These are phyloP conservation scores for Porphyrio hochstetteri DNA, from an alignment of 2,113 vertebrate genomes.

Conservation along the genomic window DNA sequence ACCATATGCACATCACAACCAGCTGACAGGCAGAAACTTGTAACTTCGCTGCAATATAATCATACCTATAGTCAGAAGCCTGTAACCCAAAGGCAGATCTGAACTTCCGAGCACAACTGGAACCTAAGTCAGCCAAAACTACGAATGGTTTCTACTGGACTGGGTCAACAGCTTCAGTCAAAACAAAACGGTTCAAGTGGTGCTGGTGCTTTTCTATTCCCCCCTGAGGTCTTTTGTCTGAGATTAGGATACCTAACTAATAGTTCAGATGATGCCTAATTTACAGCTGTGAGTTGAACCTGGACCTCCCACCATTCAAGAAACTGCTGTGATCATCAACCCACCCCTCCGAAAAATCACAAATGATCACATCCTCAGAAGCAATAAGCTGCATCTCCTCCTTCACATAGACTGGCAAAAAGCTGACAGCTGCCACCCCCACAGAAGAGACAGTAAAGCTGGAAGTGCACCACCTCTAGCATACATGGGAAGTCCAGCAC, in stretches of 20 bases:
- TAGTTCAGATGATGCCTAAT: background rate
- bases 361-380: fast-evolving
- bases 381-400: background rate
- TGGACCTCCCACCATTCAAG: background rate
- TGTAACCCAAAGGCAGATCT: background rate
- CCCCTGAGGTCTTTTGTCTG: background rate
- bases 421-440: background rate
- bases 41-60: background rate
- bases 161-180: background rate
- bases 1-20: background rate
- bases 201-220: background rate
- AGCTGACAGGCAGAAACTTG: background rate
- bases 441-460: background rate
- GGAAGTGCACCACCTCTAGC: background rate
- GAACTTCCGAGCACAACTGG: background rate
- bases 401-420: background rate
- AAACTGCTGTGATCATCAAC: background rate
- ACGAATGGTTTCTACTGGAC: background rate
- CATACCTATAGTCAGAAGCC: background rate
- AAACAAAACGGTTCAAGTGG: background rate
- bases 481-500: background rate
- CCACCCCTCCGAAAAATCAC: background rate
- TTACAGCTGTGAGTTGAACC: background rate
- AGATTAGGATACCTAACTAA: background rate
- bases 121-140: background rate